Evolutionary conservation across 37 sponge, comb jelly and placozoan species (phyloP), one percentile per base, ranked within the genome.

Genomic region (Spongilla lacustris): DNA sequence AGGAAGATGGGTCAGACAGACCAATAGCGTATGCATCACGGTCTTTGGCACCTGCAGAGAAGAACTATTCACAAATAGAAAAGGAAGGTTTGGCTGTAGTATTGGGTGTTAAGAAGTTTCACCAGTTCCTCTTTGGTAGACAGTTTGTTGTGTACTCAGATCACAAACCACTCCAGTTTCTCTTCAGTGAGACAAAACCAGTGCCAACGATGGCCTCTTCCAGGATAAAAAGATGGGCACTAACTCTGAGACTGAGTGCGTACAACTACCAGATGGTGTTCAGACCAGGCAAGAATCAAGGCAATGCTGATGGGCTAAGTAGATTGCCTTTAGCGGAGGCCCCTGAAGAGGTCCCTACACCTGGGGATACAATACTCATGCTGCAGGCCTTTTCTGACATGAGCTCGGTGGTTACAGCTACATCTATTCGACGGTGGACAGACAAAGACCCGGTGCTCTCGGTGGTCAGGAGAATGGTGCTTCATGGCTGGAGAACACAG

Each of bases 21-120:
- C 86, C 91, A 23, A 32, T 91, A 35, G 81, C 67, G 58, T 86
- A 80, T 46, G 86, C 77, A 30, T 91, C 86, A 9, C 49, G 91
- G n/a, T 81, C 86, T 22, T 36, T 86, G 67, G 66, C 80, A 10
- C 23, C 72, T 28, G 50, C 84, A 21, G 91, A 91, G 71, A 37
- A 68, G n/a, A 82, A 86, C 36, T 85, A 85, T 32, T 72, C 85
- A 0, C 82, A 90, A 72, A 77, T 3, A 23, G 28, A 28, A 28
- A 70, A 30, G 71, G 29, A 70, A 70, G 28, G 28, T 70, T 70
- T 46, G 46, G 50, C 50, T 29, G 26, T 77, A 25, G 36, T 77
- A 34, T 77, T 27, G 28, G 78, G 78, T 17, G 78, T 77, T 13
- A 41, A 77, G 41, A 28, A 49, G 13, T 77, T 34, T 34, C 50